Base-by-base conservation (phyloP, 1,140 invertebrate species). In the Bombus waltoni region DNA sequence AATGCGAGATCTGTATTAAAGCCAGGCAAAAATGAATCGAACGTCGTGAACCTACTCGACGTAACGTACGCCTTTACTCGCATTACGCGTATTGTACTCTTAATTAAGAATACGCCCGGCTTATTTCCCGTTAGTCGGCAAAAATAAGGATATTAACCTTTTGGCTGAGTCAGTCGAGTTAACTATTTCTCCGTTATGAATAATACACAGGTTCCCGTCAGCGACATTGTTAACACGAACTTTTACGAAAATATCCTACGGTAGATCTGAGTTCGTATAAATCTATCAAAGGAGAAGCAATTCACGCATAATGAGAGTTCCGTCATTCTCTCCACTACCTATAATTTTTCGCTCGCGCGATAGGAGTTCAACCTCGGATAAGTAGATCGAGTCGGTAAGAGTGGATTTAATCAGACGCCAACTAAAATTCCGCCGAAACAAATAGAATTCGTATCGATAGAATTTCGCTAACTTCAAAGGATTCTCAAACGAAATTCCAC, bases 111-210 rank as follows among this genome's bases (percentile, higher is more conserved):
- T 38, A 72, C 53, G 40, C 70, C 38, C 15, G 38, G 53, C 70
- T 81, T 81, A 28, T 65, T 81, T 81, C 70, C 80, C 73, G 68
- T 3, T 70, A 18, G 40, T 9, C 53, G 62, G 62, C 53, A 42
- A 74, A 72, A 28, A 59, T 74, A 35, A 81, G 6, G 70, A 81
- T 62, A 62, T 81, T 81, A 72, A 72, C 68, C 53, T 35, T 80
- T 70, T 70, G 78, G n/a, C 25, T n/a, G 35, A 10, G 10, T 44
- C 44, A 53, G 65, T 44, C 80, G 4, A 10, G 35, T 35, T 44
- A 73, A 72, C 40, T 81, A 22, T 8, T n/a, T 10, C 22, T 18
- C 13, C 13, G 32, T n/a, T 13, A 32, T 42, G 66, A n/a, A 66
- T 79, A 11, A 18, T 32, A 42, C 15, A 42, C n/a, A 9, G 25